These are phyloP conservation scores for Misgurnus mizolepis DNA, from an alignment of 2,113 vertebrate species.

Conservation along the genomic window DNA sequence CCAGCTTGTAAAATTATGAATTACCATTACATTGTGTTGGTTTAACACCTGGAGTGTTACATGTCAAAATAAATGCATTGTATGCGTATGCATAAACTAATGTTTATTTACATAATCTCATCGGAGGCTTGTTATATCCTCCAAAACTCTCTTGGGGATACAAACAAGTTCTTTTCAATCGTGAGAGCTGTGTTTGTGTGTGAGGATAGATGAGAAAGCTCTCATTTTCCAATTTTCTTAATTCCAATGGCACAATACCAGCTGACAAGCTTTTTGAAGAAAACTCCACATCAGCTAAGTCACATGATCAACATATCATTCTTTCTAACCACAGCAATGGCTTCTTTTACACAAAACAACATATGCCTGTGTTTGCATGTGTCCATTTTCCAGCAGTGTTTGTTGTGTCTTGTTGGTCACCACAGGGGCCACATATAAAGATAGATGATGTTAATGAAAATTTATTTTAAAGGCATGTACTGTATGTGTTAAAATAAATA, in stretches of 20 bases:
- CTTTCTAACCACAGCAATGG: constrained; percentile 1
- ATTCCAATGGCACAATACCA: constrained; percentile 62
- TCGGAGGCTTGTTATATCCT: constrained; percentile 6
- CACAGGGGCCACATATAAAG: neutral
- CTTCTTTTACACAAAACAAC: neutral
- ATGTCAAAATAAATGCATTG: neutral
- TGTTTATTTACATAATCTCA: constrained; percentile 20
- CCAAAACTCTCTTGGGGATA: neutral
- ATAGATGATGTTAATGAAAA: constrained; percentile 26
- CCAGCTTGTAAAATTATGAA: no score
- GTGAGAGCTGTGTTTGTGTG: neutral
- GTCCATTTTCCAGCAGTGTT: neutral
- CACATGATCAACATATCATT: constrained; percentile 43
- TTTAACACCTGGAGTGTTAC: neutral
- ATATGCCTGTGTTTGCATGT: neutral
- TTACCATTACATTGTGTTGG: no score
- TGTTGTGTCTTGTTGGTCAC: neutral
- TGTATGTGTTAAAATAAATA: constrained; percentile 2
- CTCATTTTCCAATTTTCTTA: constrained; percentile 59
- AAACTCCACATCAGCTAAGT: constrained; percentile 58
- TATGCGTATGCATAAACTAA: neutral
- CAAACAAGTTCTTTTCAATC: neutral
- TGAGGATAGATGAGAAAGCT: constrained; percentile 45
- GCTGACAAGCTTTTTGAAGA: constrained; percentile 58
- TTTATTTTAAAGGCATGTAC: neutral